Evolutionary conservation across 2,797 vertebrate genomes (phyloP).

Genomic region (Rhodeus uyekii): DNA sequence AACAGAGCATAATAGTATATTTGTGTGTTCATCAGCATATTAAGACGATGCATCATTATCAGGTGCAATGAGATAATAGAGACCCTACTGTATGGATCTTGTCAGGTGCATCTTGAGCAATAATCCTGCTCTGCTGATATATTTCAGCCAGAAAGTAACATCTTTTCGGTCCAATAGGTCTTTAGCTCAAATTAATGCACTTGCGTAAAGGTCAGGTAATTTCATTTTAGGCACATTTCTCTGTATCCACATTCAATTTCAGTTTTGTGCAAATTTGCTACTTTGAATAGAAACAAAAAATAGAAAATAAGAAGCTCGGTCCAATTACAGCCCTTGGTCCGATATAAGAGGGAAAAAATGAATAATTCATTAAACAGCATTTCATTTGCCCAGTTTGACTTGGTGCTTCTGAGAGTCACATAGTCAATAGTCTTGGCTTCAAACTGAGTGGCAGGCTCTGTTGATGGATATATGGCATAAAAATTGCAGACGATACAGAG

Average conservation of each 20-base stretch:
- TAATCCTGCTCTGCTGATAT: neutral
- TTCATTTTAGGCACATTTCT: constrained; percentile 1
- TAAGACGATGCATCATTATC: constrained; percentile 20
- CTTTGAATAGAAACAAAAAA: neutral
- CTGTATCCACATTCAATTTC: constrained; percentile 13
- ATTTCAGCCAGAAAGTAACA: constrained; percentile 3
- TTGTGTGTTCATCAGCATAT: neutral
- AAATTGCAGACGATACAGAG: constrained; percentile 73
- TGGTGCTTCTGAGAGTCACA: constrained; percentile 60
- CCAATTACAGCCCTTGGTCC: constrained; percentile 21
- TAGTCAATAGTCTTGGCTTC: constrained; percentile 70
- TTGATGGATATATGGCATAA: constrained; percentile 83
- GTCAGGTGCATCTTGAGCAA: neutral
- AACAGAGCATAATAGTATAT: neutral
- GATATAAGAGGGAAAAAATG: neutral
- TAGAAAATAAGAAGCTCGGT: neutral
- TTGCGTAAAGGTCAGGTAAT: constrained; percentile 12
- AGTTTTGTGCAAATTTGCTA: neutral
- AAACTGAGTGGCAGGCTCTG: constrained; percentile 79
- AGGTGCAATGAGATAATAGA: neutral
- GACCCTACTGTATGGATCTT: neutral
- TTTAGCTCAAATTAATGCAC: neutral
- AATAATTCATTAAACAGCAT: constrained; percentile 26
- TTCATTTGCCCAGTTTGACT: constrained; percentile 47
- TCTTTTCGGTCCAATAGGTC: neutral